These are phyloP conservation scores for Euplagia quadripunctaria DNA, from an alignment of 2,888 invertebrate genomes.

Conservation along the genomic window DNA sequence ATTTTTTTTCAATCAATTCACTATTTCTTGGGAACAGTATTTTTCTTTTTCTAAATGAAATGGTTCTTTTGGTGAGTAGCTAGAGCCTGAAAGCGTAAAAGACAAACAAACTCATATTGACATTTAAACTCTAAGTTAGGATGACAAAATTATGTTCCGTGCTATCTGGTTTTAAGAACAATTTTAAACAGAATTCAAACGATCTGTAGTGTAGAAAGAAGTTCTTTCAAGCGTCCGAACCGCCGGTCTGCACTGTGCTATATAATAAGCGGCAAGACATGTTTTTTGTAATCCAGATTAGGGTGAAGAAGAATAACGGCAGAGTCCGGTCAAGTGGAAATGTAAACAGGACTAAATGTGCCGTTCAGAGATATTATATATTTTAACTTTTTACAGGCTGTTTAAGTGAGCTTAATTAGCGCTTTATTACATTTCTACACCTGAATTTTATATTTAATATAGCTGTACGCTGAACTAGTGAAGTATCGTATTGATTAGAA, in stretches of 20 bases:
- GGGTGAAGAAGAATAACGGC: constrained; percentile 70
- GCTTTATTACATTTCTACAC: constrained; percentile 16
- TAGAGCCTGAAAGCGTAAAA: too few species aligned
- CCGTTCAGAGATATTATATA: constrained; percentile 41
- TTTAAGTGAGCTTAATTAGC: constrained; percentile 38
- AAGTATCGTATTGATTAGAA: not conserved
- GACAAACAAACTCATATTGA: too few species aligned
- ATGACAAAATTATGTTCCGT: too few species aligned
- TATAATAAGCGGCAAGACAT: constrained; percentile 54
- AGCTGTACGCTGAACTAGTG: not conserved
- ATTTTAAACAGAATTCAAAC: not conserved
- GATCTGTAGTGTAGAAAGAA: not conserved
- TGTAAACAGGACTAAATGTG: constrained; percentile 56
- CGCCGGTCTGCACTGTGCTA: constrained; percentile 44
- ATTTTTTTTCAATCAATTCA: too few species aligned
- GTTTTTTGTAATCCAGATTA: constrained; percentile 73
- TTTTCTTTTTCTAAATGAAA: too few species aligned
- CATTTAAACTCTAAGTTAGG: too few species aligned
- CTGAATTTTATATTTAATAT: not conserved
- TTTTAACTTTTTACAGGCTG: constrained; percentile 32
- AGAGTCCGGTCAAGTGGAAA: constrained; percentile 63
- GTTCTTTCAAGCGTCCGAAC: constrained; percentile 9
- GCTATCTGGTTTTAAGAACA: too few species aligned
- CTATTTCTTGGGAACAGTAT: too few species aligned
- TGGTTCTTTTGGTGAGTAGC: too few species aligned